Base-by-base conservation (phyloP, 2,888 invertebrate species). In the Nebria brevicollis region DNA sequence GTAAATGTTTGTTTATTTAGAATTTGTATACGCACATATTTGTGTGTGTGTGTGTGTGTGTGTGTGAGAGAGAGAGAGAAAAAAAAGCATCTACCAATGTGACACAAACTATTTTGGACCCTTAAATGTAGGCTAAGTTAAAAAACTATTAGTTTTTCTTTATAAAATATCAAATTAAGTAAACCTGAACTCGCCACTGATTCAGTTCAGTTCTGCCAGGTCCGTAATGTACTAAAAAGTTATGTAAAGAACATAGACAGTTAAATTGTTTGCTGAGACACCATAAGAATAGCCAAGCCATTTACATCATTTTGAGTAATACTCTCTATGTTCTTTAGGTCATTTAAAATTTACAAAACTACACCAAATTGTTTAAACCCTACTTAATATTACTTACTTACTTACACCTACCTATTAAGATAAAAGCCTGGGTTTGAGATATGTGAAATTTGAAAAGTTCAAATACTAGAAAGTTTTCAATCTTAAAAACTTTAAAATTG, bases 21-120 rank as follows among this genome's bases (percentile, higher is more conserved):
- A 81, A 81, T 81, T 73, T 81, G 15, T 76, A 81, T 77, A 81
- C 81, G 81, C 81, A 81, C 43, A 81, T 81, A 72, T 77, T 2
- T 15, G 20, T 15, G 66, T 15, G 66, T 15, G 66, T 25, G 65
- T 15, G 65, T 72, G 81, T 75, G 72, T 72, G 65, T 72, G 76
- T 81, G 72, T 81, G 76, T 81, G 81, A 76, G 76, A 43, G 41
- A 75, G 26, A 4, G 66, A 42, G n/a, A n/a, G n/a, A 42, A 65
- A 75, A 42, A 81, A 4, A 26, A 54, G 13, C 3, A 70, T 10
- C 20, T 15, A 70, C 25, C n/a, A 54, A 54, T 54, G 8, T 11
- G 13, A 54, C 54, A 54, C 54, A 54, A 54, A 54, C 54, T 73
- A 73, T 73, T 41, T 43, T 73, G 43, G 73, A 73, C 73, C 41